These are phyloP conservation scores for Thyatira batis DNA, from an alignment of 2,888 invertebrate genomes.

Conservation along the genomic window DNA sequence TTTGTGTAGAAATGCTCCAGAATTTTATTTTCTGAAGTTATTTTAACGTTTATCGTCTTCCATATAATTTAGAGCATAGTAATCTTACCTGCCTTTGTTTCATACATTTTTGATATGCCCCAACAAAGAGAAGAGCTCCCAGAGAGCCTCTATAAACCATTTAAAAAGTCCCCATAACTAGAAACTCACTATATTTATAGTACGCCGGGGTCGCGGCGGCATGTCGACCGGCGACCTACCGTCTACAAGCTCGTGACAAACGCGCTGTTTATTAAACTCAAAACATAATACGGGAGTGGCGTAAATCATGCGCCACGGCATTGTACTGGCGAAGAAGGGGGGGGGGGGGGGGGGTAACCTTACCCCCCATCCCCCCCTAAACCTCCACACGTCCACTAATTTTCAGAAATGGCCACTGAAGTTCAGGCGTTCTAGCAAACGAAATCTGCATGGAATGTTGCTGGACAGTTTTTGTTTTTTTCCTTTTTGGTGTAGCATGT, in stretches of 20 bases:
- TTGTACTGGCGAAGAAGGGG: constrained; percentile 29
- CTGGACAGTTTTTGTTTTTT: constrained; percentile 1
- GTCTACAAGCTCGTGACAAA: constrained; percentile 63
- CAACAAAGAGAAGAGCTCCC: no score
- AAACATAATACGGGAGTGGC: constrained; percentile 84
- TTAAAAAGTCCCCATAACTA: background rate
- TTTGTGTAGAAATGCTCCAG: no score
- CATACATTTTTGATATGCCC: no score
- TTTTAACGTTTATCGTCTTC: no score
- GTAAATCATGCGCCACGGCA: constrained; percentile 83
- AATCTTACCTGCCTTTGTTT: no score
- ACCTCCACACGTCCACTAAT: constrained; percentile 68
- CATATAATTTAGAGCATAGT: no score
- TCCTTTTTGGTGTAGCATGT: background rate
- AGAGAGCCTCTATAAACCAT: background rate
- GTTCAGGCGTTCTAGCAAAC: constrained; percentile 47
- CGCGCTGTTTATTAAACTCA: constrained; percentile 84
- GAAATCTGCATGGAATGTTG: constrained; percentile 55
- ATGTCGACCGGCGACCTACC: constrained; percentile 19
- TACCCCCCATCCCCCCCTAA: constrained; percentile 30
- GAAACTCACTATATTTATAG: background rate
- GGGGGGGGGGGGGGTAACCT: constrained; percentile 23
- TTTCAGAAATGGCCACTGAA: constrained; percentile 76
- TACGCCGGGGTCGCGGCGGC: background rate
- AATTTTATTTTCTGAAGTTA: no score